Conservation (phyloP, 2,113 vertebrate genomes). For the Hystrix cristata region DNA sequence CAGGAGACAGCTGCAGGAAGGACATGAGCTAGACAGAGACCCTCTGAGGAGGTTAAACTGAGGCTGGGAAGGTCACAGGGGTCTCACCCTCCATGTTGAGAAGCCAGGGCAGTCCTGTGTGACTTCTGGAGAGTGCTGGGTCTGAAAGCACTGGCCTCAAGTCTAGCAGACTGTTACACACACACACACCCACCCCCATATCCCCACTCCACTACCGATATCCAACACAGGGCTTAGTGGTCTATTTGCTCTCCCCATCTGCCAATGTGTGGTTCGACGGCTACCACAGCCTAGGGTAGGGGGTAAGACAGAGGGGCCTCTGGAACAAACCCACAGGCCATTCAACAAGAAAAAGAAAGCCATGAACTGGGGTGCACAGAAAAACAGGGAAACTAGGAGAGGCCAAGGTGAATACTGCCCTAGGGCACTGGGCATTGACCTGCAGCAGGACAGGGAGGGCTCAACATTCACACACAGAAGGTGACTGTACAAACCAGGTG, state of each 20-base stretch:
- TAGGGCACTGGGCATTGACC: too few species aligned
- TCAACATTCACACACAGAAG: background rate
- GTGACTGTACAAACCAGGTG: background rate
- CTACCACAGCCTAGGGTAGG: background rate
- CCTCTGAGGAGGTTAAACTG: background rate
- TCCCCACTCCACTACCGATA: background rate
- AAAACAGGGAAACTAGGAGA: background rate
- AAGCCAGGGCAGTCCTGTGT: background rate
- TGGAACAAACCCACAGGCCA: background rate
- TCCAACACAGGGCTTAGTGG: background rate
- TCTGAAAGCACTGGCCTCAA: background rate
- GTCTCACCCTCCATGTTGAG: background rate
- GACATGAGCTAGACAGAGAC: background rate
- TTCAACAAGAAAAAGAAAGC: background rate
- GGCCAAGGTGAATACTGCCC: background rate
- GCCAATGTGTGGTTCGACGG: background rate
- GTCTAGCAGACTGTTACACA: background rate
- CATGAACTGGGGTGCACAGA: background rate
- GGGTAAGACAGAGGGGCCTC: background rate
- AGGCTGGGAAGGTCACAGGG: background rate
- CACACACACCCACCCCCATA: background rate
- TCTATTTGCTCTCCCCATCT: background rate
- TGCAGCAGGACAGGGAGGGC: too few species aligned
- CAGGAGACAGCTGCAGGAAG: background rate
- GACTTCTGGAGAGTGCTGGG: background rate